Base-by-base conservation (phyloP, 2,797 vertebrate genomes). In the Enteromius viviparus region DNA sequence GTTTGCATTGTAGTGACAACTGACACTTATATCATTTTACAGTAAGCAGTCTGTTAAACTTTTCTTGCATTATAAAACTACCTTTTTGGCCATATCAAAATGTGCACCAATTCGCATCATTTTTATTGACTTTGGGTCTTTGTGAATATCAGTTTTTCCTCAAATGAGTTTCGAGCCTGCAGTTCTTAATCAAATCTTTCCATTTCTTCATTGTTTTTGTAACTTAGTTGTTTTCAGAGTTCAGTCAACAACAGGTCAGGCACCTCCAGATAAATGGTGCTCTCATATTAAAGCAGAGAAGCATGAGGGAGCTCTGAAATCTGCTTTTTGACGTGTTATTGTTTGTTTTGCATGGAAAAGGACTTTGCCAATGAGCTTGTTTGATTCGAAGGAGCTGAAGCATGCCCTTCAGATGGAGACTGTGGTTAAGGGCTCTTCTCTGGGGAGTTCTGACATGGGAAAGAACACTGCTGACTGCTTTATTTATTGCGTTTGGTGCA, bases 381-480 rank as follows among this genome's bases (percentile, higher is more conserved):
- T 80, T 80, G 34, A 70, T n/a, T 19, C 5, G n/a, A 15, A 69
- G 47, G 64, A 79, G 45, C 62, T 68, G 47, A 40, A 51, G 45
- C 78, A 45, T 80, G 66, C 49, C 1, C 37, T 68, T 26, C 47
- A 58, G 64, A 6, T 11, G 17, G 77, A 72, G 42, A 65, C 42
- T 82, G 72, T 68, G 45, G 71, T 82, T n/a, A 53, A 66, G 71
- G 47, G 37, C n/a, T 29, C 72, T 45, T 58, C 62, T 77, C 62
- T 62, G 51, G 10, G 37, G 78, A 71, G 66, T 10, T 29, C 72
- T 68, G 32, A 42, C 8, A 12, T 17, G 58, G 65, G 80, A 40
- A 49, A 64, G 78, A 23, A 2, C 60, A 55, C 55, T 12, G 37
- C 15, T 66, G 49, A 15, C 45, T 55, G 21, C 23, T 58, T 58